phyloP scores from a whole-genome alignment of 1,140 invertebrate species.

The Popillia japonica region DNA sequence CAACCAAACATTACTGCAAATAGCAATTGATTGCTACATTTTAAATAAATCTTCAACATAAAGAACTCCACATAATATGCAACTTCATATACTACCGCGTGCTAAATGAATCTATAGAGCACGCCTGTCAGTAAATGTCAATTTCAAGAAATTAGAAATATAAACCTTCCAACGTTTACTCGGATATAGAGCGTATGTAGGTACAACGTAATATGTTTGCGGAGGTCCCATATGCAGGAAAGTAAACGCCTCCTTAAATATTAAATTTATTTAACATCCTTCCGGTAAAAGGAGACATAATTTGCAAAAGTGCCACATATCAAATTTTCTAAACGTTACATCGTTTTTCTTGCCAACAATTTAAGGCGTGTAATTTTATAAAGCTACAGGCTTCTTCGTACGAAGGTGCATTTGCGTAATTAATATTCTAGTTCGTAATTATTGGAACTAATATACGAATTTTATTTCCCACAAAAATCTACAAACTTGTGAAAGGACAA shows the following conservation, averaged over 20 bases:
- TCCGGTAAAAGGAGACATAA: background rate
- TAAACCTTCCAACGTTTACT: background rate
- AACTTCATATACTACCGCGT: background rate
- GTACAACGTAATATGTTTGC: background rate
- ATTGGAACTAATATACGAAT: no score
- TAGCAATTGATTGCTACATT: no score
- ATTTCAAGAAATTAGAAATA: background rate
- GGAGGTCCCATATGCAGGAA: background rate
- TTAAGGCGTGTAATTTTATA: no score
- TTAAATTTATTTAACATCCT: slow-evolving; percentile 9
- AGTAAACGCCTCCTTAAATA: slow-evolving; percentile 19
- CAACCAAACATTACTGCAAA: no score
- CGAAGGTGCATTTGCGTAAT: no score
- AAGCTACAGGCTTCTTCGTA: no score
- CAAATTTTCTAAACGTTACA: background rate
- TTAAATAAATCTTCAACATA: background rate
- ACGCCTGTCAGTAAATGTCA: background rate
- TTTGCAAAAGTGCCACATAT: background rate
- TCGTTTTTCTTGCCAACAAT: no score
- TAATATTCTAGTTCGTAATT: no score
- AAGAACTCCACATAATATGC: background rate
- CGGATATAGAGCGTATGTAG: background rate
- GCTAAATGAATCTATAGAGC: background rate
- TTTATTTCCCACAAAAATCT: no score
- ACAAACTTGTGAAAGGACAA: no score